Conservation (phyloP, 1,140 invertebrate species). For the Caenorhabditis latens region DNA sequence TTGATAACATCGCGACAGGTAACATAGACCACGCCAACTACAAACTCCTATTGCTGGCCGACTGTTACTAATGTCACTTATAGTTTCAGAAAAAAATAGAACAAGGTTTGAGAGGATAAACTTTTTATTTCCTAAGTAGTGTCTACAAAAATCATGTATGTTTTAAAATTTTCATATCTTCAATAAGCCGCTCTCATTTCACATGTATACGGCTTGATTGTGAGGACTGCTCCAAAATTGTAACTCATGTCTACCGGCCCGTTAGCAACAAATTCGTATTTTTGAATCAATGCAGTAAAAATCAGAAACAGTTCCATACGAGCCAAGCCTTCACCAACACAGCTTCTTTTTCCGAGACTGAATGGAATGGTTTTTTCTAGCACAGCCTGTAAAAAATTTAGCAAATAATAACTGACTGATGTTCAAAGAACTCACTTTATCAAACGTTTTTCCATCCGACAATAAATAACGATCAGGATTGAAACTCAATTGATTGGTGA, state of each 20-base stretch:
- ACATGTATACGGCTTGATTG: conserved; percentile 38
- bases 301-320: conserved; percentile 73
- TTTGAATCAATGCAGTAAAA: conserved; percentile 71
- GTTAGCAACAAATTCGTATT: conserved; percentile 67
- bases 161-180: neutral
- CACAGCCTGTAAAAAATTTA: conserved; percentile 36
- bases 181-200: neutral
- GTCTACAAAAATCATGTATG: too few relatives aligned
- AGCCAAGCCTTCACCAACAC: conserved; percentile 75
- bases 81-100: neutral
- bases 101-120: too few relatives aligned
- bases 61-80: neutral
- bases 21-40: neutral
- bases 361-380: conserved; percentile 85
- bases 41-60: neutral
- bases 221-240: conserved; percentile 1
- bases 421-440: neutral
- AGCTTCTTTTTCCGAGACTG: conserved; percentile 72
- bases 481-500: neutral
- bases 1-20: neutral
- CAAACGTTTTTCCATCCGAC: conserved; percentile 40
- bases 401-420: neutral
- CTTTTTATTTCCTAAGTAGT: too few relatives aligned
- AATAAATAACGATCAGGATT: conserved; percentile 29
- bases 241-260: conserved; percentile 54